Percentiles rank a stretch among this genome's conserved stretches.
Conservation (phyloP, 2,113 vertebrate species). For the Chaetops frenatus region DNA sequence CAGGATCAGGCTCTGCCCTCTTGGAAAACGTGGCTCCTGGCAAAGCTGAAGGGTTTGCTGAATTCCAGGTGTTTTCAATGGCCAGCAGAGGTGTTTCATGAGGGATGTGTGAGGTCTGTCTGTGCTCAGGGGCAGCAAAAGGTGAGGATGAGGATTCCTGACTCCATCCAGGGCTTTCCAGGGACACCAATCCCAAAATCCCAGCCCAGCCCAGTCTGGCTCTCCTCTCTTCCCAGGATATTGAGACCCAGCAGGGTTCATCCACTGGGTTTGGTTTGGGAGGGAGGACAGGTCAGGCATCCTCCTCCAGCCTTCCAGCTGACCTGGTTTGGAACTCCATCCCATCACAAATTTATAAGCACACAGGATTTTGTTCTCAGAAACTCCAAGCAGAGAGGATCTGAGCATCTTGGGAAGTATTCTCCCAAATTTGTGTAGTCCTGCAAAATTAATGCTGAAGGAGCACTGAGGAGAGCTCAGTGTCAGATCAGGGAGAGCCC, state of each 20-base stretch:
- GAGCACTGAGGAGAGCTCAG: background rate
- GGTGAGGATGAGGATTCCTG: background rate
- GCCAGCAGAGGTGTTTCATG: background rate
- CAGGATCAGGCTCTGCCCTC: background rate
- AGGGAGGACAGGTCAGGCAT: background rate
- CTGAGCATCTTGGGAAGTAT: background rate
- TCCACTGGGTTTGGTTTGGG: accelerated
- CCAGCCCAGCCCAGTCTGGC: accelerated
- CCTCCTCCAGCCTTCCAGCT: background rate
- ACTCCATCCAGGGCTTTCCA: background rate
- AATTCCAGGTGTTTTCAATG: background rate
- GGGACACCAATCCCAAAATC: background rate
- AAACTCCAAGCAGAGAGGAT: background rate
- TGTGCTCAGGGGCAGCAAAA: background rate
- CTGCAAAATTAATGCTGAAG: background rate
- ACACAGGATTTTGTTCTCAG: background rate
- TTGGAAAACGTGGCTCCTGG: background rate
- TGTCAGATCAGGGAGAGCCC: background rate
- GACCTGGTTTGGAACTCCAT: slow-evolving; percentile 13
- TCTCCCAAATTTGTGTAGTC: background rate
- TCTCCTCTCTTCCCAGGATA: background rate
- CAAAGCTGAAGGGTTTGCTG: background rate
- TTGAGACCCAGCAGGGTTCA: background rate
- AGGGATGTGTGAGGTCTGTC: background rate
- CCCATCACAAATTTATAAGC: slow-evolving; percentile 17